Conservation (phyloP, 2,888 invertebrate genomes). For the Mesorhabditis spiculigera region DNA sequence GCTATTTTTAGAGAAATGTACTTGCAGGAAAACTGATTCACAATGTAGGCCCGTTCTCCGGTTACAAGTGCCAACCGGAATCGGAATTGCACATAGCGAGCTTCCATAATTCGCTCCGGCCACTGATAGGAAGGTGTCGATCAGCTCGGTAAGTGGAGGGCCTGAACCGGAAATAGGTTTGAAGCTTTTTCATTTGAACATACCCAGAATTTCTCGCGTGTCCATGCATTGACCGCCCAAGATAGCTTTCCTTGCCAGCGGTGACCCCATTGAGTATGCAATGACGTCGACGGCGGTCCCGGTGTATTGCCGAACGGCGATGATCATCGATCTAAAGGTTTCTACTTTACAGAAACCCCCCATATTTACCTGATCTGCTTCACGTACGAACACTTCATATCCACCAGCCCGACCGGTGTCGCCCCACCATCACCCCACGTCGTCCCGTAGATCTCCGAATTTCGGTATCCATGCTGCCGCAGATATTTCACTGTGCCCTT, state of each 20-base stretch:
- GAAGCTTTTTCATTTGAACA: not conserved
- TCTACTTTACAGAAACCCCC: not conserved
- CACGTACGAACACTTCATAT: slow-evolving; percentile 55
- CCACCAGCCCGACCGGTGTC: slow-evolving; percentile 52
- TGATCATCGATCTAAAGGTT: slow-evolving; percentile 47
- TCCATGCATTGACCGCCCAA: slow-evolving; percentile 50
- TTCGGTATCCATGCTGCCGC: slow-evolving; percentile 40
- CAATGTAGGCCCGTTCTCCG: slow-evolving; percentile 53
- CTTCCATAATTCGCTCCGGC: slow-evolving; percentile 57
- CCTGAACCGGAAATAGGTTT: slow-evolving; percentile 13
- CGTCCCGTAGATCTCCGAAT: slow-evolving; percentile 50
- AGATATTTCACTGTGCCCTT: slow-evolving; percentile 43
- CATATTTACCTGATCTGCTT: slow-evolving; percentile 46
- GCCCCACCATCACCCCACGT: slow-evolving; percentile 56
- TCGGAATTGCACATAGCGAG: slow-evolving; percentile 51
- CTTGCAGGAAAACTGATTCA: slow-evolving; percentile 50
- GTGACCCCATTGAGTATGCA: slow-evolving; percentile 57
- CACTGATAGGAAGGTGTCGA: slow-evolving; percentile 54
- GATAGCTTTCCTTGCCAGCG: slow-evolving; percentile 51
- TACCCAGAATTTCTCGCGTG: slow-evolving; percentile 45
- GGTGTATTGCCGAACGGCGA: slow-evolving; percentile 55
- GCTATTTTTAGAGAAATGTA: not conserved
- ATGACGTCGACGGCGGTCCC: slow-evolving; percentile 53
- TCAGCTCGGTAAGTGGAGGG: slow-evolving; percentile 53
- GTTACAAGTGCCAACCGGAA: slow-evolving; percentile 55